Evolutionary conservation across 1,140 invertebrate species (phyloP).

Genomic region (Ceratina calcarata): DNA sequence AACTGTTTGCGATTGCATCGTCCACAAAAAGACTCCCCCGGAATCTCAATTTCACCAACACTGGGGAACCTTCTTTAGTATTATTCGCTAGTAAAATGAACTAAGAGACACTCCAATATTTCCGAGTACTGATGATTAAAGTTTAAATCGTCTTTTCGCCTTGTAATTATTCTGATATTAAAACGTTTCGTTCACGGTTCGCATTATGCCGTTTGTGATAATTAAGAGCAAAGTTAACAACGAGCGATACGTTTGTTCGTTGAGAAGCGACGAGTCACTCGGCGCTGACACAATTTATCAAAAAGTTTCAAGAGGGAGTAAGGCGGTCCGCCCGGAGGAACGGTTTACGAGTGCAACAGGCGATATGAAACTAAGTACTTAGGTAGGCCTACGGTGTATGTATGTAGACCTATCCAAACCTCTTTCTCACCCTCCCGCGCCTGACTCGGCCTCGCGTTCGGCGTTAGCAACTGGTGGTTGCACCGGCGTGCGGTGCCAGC

Average conservation of each 20-base stretch:
- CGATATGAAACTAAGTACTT: conserved; percentile 77
- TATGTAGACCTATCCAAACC: conserved; percentile 51
- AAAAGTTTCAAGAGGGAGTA: conserved; percentile 45
- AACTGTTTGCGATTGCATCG: conserved; percentile 13
- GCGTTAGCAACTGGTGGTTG: conserved; percentile 79
- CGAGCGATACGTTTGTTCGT: too few relatives aligned
- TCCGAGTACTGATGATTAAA: too few relatives aligned
- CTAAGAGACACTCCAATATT: too few relatives aligned
- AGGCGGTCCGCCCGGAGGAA: conserved; percentile 67
- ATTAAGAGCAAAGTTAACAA: too few relatives aligned
- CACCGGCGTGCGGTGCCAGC: conserved; percentile 72
- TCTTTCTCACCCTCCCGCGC: conserved; percentile 47
- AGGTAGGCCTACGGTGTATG: conserved; percentile 74
- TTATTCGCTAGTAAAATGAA: too few relatives aligned
- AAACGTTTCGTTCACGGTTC: too few relatives aligned
- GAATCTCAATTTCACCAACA: conserved; percentile 31
- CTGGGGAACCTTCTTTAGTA: not conserved
- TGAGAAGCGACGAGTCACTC: conserved; percentile 67
- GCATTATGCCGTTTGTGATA: too few relatives aligned
- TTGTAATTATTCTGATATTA: too few relatives aligned
- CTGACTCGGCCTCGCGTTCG: conserved; percentile 55
- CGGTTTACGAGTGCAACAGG: conserved; percentile 77
- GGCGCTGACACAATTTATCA: conserved; percentile 72
- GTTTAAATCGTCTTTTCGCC: too few relatives aligned
- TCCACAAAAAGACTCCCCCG: conserved; percentile 24